Conservation (phyloP, 2,113 vertebrate genomes). For the Mus spicilegus region DNA sequence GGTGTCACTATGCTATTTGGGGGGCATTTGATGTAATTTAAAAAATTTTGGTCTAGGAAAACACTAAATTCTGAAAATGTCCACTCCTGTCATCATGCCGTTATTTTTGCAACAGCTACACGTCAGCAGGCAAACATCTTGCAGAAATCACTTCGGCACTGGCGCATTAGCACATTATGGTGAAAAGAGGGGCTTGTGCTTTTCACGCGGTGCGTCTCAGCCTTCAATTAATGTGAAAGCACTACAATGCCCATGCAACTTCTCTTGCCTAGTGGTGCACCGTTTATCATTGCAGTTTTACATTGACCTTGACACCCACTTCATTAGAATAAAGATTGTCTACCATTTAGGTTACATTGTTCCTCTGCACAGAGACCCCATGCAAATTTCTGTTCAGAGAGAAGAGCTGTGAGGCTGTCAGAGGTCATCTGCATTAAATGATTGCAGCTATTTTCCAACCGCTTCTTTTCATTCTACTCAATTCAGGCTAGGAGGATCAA, state of each 20-base stretch:
- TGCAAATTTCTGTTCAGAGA: conserved; percentile 94
- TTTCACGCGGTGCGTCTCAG: conserved; percentile 90
- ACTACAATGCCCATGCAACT: conserved; percentile 91
- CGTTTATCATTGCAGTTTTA: conserved; percentile 96
- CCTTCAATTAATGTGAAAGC: conserved; percentile 93
- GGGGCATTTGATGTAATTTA: conserved; percentile 83
- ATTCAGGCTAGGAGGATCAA: conserved; percentile 92
- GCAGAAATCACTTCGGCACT: conserved; percentile 88
- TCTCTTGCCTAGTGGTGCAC: conserved; percentile 90
- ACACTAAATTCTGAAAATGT: conserved; percentile 84
- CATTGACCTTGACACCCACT: conserved; percentile 99
- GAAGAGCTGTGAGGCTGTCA: conserved; percentile 92
- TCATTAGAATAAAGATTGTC: conserved; percentile 99
- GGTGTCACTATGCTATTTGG: conserved; percentile 85
- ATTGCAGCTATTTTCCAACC: conserved; percentile 94
- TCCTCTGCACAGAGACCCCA: conserved; percentile 93
- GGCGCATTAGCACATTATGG: conserved; percentile 88
- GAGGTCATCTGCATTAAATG: conserved; percentile 95
- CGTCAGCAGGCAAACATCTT: conserved; percentile 86
- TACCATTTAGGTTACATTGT: conserved; percentile 98
- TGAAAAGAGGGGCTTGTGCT: conserved; percentile 90
- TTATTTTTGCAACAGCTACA: conserved; percentile 87
- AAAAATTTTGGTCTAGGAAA: conserved; percentile 84
- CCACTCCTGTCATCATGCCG: conserved; percentile 80
- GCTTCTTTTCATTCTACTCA: conserved; percentile 94